Base-by-base conservation (phyloP, 2,888 invertebrate species). In the Syritta pipiens region DNA sequence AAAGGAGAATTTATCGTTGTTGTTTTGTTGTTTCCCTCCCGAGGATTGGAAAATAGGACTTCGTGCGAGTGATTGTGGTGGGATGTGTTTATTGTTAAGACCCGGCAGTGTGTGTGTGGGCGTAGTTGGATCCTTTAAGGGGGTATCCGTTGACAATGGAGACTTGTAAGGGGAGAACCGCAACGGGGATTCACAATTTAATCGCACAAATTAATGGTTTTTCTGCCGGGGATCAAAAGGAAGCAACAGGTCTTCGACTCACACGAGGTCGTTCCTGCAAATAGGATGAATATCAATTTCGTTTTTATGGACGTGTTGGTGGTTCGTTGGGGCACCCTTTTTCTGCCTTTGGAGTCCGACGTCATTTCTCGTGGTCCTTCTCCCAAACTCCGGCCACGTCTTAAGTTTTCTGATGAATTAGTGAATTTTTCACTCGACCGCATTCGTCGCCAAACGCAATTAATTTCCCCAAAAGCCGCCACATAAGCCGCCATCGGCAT, bases 201-300 rank as follows among this genome's bases (percentile, higher is more conserved):
- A 74, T 74, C 46, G 17, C 19, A 48, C 30, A 75, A 55, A 77
- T 67, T 67, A 72, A 77, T 77, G 46, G 51, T 30, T 72, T 53
- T 32, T 77, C 48, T 48, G 32, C 24, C 17, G 51, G 60, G 40
- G 63, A 77, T 71, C 63, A 69, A 71, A 74, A 19, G 19, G 3
- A 24, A 51, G 57, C 71, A 69, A 59, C 76, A 71, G 44, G 42
- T 57, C 3, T 28, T 35, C 4, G 22, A 14, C 37, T 32, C n/a
- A 10, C 12, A 32, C n/a, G n/a, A n/a, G n/a, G n/a, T n/a, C n/a
- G n/a, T n/a, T n/a, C 24, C 26, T 24, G 24, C 10, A 44, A 51
- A 40, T 24, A 24, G 46, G 48, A 20, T 60, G 40, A 68, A 60
- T 75, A 75, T 53, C 53, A 53, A 68, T 74, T 46, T 53, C 51